Percentiles rank a stretch among this genome's conserved stretches.
Conservation (phyloP, 2,113 vertebrate species). For the Microtus montanus region DNA sequence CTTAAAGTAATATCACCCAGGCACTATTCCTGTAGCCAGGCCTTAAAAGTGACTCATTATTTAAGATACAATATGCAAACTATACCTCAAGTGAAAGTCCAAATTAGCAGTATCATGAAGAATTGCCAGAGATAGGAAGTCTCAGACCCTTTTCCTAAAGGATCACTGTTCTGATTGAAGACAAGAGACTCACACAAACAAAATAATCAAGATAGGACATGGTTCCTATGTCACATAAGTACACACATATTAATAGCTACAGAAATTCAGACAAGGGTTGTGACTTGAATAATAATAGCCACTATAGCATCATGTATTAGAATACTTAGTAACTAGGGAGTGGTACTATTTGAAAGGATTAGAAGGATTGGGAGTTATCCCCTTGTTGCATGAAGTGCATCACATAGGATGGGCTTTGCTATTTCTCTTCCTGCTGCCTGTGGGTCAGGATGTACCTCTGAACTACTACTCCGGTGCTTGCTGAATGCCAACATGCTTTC, state of each 20-base stretch:
- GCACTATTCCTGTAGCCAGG: slow-evolving; percentile 11
- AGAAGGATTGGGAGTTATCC: neutral
- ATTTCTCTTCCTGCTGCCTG: neutral
- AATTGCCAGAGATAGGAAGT: slow-evolving; percentile 5
- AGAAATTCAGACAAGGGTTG: neutral
- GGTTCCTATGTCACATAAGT: neutral
- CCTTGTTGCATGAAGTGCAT: neutral
- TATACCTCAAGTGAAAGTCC: slow-evolving; percentile 21
- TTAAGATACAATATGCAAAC: slow-evolving; percentile 47
- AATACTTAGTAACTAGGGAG: neutral
- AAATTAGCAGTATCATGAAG: slow-evolving; percentile 47
- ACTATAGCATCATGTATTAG: neutral
- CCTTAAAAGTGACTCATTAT: slow-evolving; percentile 29
- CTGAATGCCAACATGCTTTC: neutral
- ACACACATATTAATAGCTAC: neutral
- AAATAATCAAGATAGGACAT: neutral
- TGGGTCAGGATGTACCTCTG: neutral
- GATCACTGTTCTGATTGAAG: neutral
- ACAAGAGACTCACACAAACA: neutral
- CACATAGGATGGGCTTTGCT: neutral
- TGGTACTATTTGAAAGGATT: neutral
- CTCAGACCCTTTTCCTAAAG: neutral
- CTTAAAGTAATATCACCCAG: slow-evolving; percentile 17
- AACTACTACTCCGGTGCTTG: neutral
- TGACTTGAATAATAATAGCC: neutral